Evolutionary conservation across 2,888 invertebrate species (phyloP).

Genomic region (Thera britannica): DNA sequence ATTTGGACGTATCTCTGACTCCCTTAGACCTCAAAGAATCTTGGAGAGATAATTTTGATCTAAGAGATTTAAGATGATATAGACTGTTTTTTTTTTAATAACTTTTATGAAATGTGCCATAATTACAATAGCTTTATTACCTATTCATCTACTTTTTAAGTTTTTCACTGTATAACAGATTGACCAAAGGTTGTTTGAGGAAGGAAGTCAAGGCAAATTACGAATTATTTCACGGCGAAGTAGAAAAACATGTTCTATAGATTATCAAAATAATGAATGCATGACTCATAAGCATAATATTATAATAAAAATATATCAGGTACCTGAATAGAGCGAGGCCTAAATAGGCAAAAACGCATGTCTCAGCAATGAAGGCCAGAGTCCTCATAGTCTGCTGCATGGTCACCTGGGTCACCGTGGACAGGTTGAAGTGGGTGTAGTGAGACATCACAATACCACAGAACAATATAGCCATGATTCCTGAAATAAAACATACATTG

Average conservation of each 20-base stretch:
- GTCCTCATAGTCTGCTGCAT: conserved; percentile 99
- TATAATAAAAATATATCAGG: not conserved
- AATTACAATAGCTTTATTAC: too few relatives aligned
- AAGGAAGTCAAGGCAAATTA: not conserved
- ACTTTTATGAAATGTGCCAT: too few relatives aligned
- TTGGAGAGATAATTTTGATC: too few relatives aligned
- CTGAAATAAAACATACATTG: conserved; percentile 75
- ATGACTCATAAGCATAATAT: conserved; percentile 5
- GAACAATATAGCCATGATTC: conserved; percentile 99
- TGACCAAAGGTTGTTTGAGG: not conserved
- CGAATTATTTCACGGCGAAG: not conserved
- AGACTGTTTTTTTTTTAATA: too few relatives aligned
- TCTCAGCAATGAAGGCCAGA: conserved; percentile 98
- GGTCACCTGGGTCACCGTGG: conserved; percentile 99
- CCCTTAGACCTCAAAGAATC: too few relatives aligned
- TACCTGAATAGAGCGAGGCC: conserved; percentile 92
- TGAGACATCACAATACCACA: conserved; percentile 99
- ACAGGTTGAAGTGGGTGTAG: conserved; percentile 99
- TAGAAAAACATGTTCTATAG: conserved; percentile 7
- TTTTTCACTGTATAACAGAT: not conserved
- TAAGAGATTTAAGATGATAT: too few relatives aligned
- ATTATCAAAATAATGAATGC: conserved; percentile 1
- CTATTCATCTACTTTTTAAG: too few relatives aligned
- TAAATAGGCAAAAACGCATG: conserved; percentile 99
- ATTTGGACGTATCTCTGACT: too few relatives aligned